Base-by-base conservation (phyloP, 2,888 invertebrate genomes). In the Andricus quercusramuli region DNA sequence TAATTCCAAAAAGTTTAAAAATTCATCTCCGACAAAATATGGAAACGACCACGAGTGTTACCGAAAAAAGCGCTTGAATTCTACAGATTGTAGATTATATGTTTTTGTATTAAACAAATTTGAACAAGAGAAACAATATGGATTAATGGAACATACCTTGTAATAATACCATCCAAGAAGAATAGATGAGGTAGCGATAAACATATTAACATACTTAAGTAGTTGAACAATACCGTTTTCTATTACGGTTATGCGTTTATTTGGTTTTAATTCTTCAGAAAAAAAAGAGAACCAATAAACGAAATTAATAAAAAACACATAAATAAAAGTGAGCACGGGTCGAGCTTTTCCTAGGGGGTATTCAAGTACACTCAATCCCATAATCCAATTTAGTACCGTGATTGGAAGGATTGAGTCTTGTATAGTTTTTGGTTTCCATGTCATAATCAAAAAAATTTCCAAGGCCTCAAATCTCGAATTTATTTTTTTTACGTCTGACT, bases 381-480 rank as follows among this genome's bases (percentile, higher is more conserved):
- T 56, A 32, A 74, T 51, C 70, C 70, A 74, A 32, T 74, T 74
- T 32, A 74, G 29, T 17, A 74, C 20, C 20, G 29, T 13, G 29
- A 74, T 29, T 5, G 70, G 56, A 2, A 74, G 29, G 8, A 74
- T 51, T 74, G 70, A 51, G 9, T 32, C 32, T 25, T 56, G 70
- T 29, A 74, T 74, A 74, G n/a, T 74, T 56, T 74, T 74, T 56
- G 70, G 70, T 32, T 51, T 29, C 70, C 70, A 74, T 56, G 56
- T 56, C 5, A 74, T 29, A 17, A 32, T 62, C 15, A 4, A 22
- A 56, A 8, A n/a, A 32, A 32, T 32, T 32, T 6, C 5, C 6
- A 32, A 32, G 8, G 6, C 6, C 3, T 47, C 2, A 9, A n/a
- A 9, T n/a, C 2, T 56, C 2, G 9, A 56, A 9, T n/a, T 56